Evolutionary conservation across 2,888 invertebrate species (phyloP).

Genomic region (Cheiracanthium punctorium): DNA sequence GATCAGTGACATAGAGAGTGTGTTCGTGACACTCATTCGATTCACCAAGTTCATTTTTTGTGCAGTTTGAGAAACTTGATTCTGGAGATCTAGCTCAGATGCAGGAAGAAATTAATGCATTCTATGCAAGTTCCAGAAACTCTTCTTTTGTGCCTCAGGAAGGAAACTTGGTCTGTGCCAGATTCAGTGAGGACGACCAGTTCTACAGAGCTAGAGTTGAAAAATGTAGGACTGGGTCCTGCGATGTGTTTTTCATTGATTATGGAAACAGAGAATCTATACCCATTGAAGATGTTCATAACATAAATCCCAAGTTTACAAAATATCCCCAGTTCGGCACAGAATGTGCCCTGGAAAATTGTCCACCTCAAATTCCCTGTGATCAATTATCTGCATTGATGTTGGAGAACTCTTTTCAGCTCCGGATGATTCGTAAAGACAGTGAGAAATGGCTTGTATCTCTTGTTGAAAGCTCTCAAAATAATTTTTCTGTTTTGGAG

Average conservation of each 20-base stretch:
- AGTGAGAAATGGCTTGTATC: conserved; percentile 39
- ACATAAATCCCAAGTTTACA: conserved; percentile 72
- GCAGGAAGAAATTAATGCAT: conserved; percentile 53
- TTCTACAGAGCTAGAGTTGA: conserved; percentile 74
- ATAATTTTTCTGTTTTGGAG: conserved; percentile 45
- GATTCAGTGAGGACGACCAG: conserved; percentile 73
- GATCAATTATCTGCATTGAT: conserved; percentile 43
- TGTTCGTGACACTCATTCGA: conserved; percentile 38
- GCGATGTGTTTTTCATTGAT: conserved; percentile 74
- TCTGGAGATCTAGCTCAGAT: conserved; percentile 20
- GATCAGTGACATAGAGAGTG: conserved; percentile 29
- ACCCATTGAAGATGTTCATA: conserved; percentile 71
- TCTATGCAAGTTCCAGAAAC: conserved; percentile 12
- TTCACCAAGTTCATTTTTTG: conserved; percentile 34
- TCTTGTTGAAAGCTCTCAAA: conserved; percentile 38
- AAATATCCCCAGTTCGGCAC: conserved; percentile 73
- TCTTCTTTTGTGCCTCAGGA: conserved; percentile 27
- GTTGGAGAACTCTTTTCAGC: conserved; percentile 53
- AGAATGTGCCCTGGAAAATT: conserved; percentile 72
- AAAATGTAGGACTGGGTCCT: not conserved
- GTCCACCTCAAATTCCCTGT: conserved; percentile 35
- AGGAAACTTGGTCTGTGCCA: conserved; percentile 57
- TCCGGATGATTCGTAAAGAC: conserved; percentile 34
- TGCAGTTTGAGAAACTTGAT: conserved; percentile 47
- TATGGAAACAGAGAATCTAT: conserved; percentile 75